A percentile compares a stretch with the other conserved stretches of the same genome.
phyloP scores from a whole-genome alignment of 2,888 invertebrate genomes.

The Suillia variegata region DNA sequence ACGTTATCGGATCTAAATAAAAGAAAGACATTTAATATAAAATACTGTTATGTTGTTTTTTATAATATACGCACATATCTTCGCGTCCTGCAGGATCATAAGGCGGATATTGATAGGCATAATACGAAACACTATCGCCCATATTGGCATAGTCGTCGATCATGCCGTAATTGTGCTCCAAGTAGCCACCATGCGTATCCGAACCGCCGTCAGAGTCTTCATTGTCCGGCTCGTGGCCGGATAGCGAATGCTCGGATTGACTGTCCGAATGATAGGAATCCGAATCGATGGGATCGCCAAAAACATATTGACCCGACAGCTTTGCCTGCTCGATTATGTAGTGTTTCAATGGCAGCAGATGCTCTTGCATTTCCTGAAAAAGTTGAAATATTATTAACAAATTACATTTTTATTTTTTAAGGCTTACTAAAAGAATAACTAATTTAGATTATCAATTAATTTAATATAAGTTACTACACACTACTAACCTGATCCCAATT shows the following conservation, averaged over 20 bases:
- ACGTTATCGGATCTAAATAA: conserved; percentile 61
- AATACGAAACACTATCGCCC: conserved; percentile 68
- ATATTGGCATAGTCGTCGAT: conserved; percentile 58
- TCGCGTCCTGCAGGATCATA: conserved; percentile 65
- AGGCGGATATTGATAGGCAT: conserved; percentile 66
- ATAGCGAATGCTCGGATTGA: conserved; percentile 69
- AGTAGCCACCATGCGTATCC: conserved; percentile 67
- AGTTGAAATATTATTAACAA: background rate
- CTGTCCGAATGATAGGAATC: conserved; percentile 82
- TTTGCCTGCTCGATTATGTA: conserved; percentile 88
- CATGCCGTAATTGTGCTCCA: conserved; percentile 67
- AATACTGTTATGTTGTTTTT: background rate
- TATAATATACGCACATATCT: conserved; percentile 50
- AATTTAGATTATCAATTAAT: background rate
- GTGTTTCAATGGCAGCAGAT: conserved; percentile 82
- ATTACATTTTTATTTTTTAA: too few species aligned
- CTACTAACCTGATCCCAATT: conserved; percentile 68
- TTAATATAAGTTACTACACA: background rate
- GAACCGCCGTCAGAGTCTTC: conserved; percentile 75
- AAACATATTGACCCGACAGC: conserved; percentile 69
- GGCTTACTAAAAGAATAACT: background rate
- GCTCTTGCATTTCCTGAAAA: conserved; percentile 68
- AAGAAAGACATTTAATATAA: conserved; percentile 5
- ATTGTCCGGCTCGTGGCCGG: conserved; percentile 77
- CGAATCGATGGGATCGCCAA: conserved; percentile 72